Evolutionary conservation across 2,888 invertebrate genomes (phyloP).

Genomic region (Sarcophaga carnaria): DNA sequence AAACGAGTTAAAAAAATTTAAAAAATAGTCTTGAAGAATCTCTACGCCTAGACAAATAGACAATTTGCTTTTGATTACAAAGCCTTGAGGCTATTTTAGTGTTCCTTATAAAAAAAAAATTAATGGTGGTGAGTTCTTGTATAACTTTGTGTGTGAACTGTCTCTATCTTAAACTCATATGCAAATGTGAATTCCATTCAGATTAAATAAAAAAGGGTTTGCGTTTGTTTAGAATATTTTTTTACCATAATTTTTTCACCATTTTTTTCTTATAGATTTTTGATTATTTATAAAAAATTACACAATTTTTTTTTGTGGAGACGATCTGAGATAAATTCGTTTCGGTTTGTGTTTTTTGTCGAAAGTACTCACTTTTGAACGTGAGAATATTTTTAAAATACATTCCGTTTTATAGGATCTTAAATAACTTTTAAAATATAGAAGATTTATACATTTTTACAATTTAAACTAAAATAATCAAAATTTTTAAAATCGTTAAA

Average conservation of each 20-base stretch:
- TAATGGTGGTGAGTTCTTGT: slow-evolving; percentile 71
- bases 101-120: background rate
- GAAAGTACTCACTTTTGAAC: slow-evolving; percentile 45
- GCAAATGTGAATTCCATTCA: slow-evolving; percentile 74
- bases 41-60: slow-evolving; percentile 73
- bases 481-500: too few species aligned
- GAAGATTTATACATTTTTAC: too few species aligned
- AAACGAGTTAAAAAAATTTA: too few species aligned
- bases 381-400: slow-evolving; percentile 47
- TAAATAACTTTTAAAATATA: too few species aligned
- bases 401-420: background rate
- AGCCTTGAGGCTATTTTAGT: slow-evolving; percentile 59
- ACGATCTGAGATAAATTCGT: slow-evolving; percentile 31
- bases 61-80: slow-evolving; percentile 65
- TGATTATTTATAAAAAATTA: slow-evolving; percentile 50
- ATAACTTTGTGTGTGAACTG: slow-evolving; percentile 41
- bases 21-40: too few species aligned
- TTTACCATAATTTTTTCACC: too few species aligned
- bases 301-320: background rate
- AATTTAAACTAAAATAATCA: too few species aligned
- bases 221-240: slow-evolving; percentile 27
- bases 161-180: slow-evolving; percentile 68
- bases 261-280: slow-evolving; percentile 74
- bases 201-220: slow-evolving; percentile 52
- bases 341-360: background rate